A percentile compares a stretch with the other conserved stretches of the same genome.
Conservation (phyloP, 2,797 vertebrate species). For the Silurus lanzhouensis region DNA sequence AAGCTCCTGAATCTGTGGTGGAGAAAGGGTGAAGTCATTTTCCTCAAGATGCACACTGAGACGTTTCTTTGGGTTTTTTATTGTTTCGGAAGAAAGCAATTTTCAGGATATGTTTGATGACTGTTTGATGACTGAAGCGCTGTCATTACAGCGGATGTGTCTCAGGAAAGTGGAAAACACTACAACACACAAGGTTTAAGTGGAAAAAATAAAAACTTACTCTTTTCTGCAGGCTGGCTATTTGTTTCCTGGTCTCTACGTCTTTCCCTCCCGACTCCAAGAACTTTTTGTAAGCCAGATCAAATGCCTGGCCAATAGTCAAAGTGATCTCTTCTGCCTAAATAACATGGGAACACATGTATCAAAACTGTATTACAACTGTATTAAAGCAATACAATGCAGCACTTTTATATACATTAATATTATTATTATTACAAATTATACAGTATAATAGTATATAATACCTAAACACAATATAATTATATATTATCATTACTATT, state of each 20-base stretch:
- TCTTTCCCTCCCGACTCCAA: conserved; percentile 98
- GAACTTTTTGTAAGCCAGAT: conserved; percentile 98
- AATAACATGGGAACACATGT: background rate
- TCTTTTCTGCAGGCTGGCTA: conserved; percentile 92
- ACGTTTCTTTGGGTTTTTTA: background rate
- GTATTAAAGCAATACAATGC: background rate
- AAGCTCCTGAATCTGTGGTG: conserved; percentile 92
- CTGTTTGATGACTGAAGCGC: background rate
- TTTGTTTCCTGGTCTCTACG: conserved; percentile 97
- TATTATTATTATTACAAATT: too few relatives aligned
- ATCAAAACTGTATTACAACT: too few relatives aligned
- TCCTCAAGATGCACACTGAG: background rate
- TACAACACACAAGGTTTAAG: background rate
- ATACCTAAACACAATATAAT: too few relatives aligned
- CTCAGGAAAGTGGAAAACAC: background rate
- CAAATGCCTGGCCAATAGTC: conserved; percentile 97
- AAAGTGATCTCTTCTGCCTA: conserved; percentile 98
- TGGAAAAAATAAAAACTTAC: conserved; percentile 70
- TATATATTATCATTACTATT: background rate
- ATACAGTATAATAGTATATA: too few relatives aligned
- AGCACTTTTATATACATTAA: background rate
- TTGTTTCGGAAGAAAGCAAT: background rate
- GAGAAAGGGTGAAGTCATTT: conserved; percentile 35
- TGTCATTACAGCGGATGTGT: background rate
- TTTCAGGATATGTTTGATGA: background rate